phyloP scores from a whole-genome alignment of 2,113 vertebrate genomes.

The Grammomys dolichurus region DNA sequence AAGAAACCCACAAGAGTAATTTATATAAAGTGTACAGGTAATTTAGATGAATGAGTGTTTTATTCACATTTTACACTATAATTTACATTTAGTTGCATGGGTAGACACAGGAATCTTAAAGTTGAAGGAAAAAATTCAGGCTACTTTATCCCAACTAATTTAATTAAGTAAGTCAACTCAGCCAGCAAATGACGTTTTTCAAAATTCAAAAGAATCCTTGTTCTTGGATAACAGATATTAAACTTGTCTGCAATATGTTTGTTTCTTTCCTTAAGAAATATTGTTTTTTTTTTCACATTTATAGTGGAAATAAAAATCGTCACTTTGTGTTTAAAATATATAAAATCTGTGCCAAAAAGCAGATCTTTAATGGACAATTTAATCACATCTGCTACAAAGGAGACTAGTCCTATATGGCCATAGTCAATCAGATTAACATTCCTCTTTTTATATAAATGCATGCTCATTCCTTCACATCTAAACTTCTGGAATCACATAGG shows the following conservation, averaged over 20 bases:
- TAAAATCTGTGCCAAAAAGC: neutral
- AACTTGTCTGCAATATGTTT: neutral
- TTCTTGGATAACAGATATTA: neutral
- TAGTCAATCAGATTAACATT: neutral
- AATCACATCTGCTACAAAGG: neutral
- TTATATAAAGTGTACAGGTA: neutral
- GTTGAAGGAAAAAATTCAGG: neutral
- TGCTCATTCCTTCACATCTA: neutral
- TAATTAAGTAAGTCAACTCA: neutral
- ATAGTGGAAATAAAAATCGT: neutral
- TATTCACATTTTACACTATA: slow-evolving; percentile 46
- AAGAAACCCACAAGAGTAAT: neutral
- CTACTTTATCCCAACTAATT: neutral
- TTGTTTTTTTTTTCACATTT: neutral
- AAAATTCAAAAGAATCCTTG: neutral
- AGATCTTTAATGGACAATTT: neutral
- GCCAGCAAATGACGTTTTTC: neutral
- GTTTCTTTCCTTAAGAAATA: neutral
- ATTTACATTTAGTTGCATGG: slow-evolving; percentile 24
- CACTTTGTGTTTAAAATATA: neutral
- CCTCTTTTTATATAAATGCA: neutral
- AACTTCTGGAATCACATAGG: neutral
- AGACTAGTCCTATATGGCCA: neutral
- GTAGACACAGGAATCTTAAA: neutral
- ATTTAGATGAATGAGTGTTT: slow-evolving; percentile 21